Conservation (phyloP, 37 sponge, comb jelly and placozoan genomes). For the Haliclona indistincta region DNA sequence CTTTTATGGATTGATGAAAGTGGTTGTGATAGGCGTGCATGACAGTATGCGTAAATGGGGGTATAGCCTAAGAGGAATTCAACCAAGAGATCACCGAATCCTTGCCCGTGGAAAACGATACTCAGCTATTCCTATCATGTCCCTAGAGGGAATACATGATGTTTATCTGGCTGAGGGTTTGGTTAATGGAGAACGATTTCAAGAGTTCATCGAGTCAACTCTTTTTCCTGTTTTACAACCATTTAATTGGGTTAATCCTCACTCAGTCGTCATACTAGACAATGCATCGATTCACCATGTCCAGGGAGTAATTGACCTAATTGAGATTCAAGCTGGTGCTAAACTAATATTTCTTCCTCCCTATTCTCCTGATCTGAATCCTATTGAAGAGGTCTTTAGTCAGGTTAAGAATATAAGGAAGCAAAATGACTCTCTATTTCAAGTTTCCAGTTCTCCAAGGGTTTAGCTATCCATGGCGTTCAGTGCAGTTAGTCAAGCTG, state of each 20-base stretch:
- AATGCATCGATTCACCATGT: conserved; percentile 38
- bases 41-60: conserved; percentile 12
- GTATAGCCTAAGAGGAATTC: no score
- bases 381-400: no score
- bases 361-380: conserved; percentile 27
- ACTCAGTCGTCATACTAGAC: no score
- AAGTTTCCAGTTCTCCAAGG: conserved; percentile 16
- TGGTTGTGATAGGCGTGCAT: no score
- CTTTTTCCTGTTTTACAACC: conserved; percentile 25
- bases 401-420: conserved; percentile 26
- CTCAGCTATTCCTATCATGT: no score
- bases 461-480: conserved; percentile 27
- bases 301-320: conserved; percentile 1
- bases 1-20: conserved; percentile 30
- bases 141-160: no score
- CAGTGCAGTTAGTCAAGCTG: conserved; percentile 8
- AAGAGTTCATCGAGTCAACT: neutral
- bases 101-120: no score
- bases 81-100: no score
- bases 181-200: conserved; percentile 24
- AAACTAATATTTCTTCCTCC: conserved; percentile 25
- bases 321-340: conserved; percentile 10
- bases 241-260: no score
- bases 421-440: conserved; percentile 21
- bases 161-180: neutral